These are phyloP conservation scores for Drosophila orosa DNA, from an alignment of 1,140 invertebrate species.

Conservation along the genomic window DNA sequence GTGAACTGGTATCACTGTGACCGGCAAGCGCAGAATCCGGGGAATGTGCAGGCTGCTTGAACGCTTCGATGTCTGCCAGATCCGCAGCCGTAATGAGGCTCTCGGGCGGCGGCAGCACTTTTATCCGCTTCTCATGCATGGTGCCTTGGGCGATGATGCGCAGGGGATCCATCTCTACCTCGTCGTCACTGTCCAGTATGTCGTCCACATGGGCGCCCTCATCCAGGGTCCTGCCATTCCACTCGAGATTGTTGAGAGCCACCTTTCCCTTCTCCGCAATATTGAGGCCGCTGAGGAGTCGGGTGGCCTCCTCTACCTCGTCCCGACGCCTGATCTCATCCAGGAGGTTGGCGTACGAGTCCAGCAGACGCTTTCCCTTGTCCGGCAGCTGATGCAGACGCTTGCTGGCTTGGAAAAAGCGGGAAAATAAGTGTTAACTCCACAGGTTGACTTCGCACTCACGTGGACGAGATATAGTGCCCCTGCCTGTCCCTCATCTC, in stretches of 20 bases:
- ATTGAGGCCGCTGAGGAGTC: slow-evolving; percentile 87
- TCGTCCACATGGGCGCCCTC: slow-evolving; percentile 61
- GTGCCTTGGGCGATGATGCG: slow-evolving; percentile 88
- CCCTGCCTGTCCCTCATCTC: slow-evolving; percentile 85
- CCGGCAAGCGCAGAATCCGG: slow-evolving; percentile 46
- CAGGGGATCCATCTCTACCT: slow-evolving; percentile 87
- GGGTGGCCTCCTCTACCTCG: slow-evolving; percentile 86
- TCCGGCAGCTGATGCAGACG: slow-evolving; percentile 86
- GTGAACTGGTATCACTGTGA: slow-evolving; percentile 40
- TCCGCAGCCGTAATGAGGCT: slow-evolving; percentile 87
- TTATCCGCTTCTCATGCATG: slow-evolving; percentile 86
- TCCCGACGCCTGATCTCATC: slow-evolving; percentile 86
- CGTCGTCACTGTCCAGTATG: slow-evolving; percentile 88
- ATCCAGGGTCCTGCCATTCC: slow-evolving; percentile 85
- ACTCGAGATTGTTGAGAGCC: slow-evolving; percentile 88
- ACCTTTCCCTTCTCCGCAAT: slow-evolving; percentile 86
- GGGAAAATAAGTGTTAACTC: slow-evolving; percentile 2
- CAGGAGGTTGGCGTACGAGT: slow-evolving; percentile 86
- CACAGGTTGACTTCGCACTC: slow-evolving; percentile 52
- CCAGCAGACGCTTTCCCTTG: slow-evolving; percentile 88
- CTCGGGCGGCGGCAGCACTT: slow-evolving; percentile 85
- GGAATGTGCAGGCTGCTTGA: slow-evolving; percentile 63
- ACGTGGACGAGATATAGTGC: slow-evolving; percentile 85
- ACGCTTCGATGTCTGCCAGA: slow-evolving; percentile 86
- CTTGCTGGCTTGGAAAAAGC: slow-evolving; percentile 42